phyloP scores from a whole-genome alignment of 2,797 vertebrate genomes.

The Oophaga sylvatica region DNA sequence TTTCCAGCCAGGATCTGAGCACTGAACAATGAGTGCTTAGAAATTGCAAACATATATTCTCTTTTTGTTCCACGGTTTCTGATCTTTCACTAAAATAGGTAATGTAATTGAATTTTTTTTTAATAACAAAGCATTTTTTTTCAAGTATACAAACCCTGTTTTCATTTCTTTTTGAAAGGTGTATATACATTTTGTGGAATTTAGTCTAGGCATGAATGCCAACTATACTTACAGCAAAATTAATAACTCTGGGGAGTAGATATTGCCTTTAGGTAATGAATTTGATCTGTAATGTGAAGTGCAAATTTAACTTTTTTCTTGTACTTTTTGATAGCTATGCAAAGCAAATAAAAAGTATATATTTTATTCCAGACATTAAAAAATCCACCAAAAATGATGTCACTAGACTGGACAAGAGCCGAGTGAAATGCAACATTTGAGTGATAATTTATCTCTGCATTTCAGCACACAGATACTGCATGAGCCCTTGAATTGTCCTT shows the following conservation, averaged over 20 bases:
- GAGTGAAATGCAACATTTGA: neutral
- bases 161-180: neutral
- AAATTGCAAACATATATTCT: slow-evolving; percentile 4
- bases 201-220: neutral
- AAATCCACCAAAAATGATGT: neutral
- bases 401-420: neutral
- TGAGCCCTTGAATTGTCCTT: neutral
- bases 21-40: neutral
- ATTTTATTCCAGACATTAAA: neutral
- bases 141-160: neutral
- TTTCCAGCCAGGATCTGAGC: neutral
- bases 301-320: neutral
- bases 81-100: neutral
- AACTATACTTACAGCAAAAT: neutral
- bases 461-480: neutral
- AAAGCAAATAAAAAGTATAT: neutral
- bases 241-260: neutral
- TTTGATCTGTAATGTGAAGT: neutral
- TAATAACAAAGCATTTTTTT: neutral
- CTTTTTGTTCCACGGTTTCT: neutral
- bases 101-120: neutral
- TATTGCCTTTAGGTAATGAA: neutral
- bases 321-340: neutral
- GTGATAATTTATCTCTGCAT: neutral
- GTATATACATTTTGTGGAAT: neutral